These are phyloP conservation scores for Trachops cirrhosus DNA, from an alignment of 2,797 vertebrate genomes.

Conservation along the genomic window DNA sequence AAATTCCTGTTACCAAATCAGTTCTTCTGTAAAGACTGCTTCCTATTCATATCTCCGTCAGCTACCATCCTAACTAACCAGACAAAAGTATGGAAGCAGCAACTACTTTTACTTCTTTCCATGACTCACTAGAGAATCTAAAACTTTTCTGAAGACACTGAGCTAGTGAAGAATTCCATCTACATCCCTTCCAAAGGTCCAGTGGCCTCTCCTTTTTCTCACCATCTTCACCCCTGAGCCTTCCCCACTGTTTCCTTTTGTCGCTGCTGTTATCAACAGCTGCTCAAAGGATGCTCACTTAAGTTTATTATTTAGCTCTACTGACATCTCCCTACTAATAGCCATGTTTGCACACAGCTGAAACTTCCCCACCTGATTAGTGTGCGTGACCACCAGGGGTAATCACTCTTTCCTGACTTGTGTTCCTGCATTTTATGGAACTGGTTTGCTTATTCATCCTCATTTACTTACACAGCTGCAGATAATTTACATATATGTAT, in stretches of 20 bases:
- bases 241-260: not conserved
- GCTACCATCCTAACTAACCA: not conserved
- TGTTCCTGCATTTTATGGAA: not conserved
- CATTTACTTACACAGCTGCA: not conserved
- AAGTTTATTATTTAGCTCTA: not conserved
- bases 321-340: not conserved
- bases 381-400: not conserved
- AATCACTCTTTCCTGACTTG: not conserved
- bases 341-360: not conserved
- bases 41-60: not conserved
- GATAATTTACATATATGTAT: not conserved
- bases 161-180: not conserved
- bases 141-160: not conserved
- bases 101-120: not conserved
- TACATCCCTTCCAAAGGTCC: not conserved
- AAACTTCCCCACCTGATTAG: not conserved
- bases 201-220: not conserved
- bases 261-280: not conserved
- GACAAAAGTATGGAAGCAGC: not conserved
- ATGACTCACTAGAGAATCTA: not conserved
- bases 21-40: not conserved
- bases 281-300: not conserved
- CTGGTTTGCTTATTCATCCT: not conserved
- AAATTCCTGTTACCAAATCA: not conserved
- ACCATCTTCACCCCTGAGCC: too few species aligned